phyloP scores from a whole-genome alignment of 2,797 vertebrate species.

The Hemitrygon akajei region DNA sequence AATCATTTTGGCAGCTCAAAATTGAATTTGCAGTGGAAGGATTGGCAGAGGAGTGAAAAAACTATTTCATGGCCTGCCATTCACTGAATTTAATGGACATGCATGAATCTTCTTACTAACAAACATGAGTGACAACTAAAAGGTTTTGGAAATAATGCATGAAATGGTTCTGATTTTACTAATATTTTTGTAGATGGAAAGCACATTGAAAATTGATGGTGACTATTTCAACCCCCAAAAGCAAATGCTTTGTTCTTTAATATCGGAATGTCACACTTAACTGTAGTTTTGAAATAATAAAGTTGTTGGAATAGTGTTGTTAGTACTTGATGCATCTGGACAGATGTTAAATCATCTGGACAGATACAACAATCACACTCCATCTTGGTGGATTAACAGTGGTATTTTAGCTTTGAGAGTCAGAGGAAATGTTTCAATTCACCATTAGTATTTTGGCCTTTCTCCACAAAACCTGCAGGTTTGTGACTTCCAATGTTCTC shows the following conservation, averaged over 20 bases:
- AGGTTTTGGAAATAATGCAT: constrained; percentile 34
- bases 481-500: not conserved
- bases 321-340: not conserved
- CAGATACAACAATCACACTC: not conserved
- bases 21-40: constrained; percentile 28
- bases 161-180: constrained; percentile 4
- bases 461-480: not conserved
- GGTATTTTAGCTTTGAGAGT: not conserved
- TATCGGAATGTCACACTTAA: not conserved
- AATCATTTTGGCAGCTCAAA: constrained; percentile 38
- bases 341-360: no score
- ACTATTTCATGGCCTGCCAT: constrained; percentile 37
- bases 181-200: not conserved
- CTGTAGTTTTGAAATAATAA: not conserved
- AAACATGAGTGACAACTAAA: constrained; percentile 36
- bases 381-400: not conserved
- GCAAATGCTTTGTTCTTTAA: not conserved
- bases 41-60: constrained; percentile 29
- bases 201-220: not conserved
- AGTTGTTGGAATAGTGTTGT: not conserved
- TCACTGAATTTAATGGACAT: constrained; percentile 36
- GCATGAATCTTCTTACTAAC: constrained; percentile 36
- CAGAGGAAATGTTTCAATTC: not conserved
- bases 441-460: not conserved
- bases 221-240: not conserved